Evolutionary conservation across 2,113 vertebrate genomes (phyloP), one percentile per base, ranked within the genome.

Genomic region (Spheniscus mendiculus): DNA sequence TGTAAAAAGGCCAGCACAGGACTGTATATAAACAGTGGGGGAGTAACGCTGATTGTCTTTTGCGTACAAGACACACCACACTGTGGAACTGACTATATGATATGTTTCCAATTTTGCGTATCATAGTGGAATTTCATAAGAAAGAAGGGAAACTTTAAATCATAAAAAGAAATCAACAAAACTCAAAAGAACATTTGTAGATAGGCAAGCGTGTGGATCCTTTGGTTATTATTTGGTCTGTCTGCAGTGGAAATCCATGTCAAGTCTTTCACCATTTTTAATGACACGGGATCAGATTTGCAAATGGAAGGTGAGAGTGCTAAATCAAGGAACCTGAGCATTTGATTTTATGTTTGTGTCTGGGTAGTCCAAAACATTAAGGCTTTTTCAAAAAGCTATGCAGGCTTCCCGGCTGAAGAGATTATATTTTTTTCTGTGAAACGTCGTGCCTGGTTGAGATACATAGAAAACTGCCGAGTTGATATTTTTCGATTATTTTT

Each of bases 391-490:
- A 67, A 56, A 91, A 40, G 16, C 36, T 36, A 0, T 45, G 18
- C 27, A 47, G 32, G 17, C 23, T 66, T 19, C 14, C 23, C 5
- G 67, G 15, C 32, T 92, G 36, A 59, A 55, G 25, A 29, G 20
- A 15, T 29, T n/a, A 30, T 29, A 32, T 42, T 23, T 36, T 52
- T 65, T 50, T 15, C 47, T 69, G 5, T 69, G 40, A 77, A 72
- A 83, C 0, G 0, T 29, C 0, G 0, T 23, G 62, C 14, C 42
- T 93, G 11, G 20, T 27, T 65, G 17, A 73, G 62, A 52, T 42
- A 42, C 3, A 0, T 2, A 73, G 26, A 30, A 67, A 76, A 47
- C 13, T 25, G 30, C 1, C 0, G 13, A 74, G 32, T 9, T 30
- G 10, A 6, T 83, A 27, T 19, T 89, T 88, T 71, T 34, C 5